Percentiles rank a stretch among this genome's conserved stretches.
Evolutionary conservation across 2,113 vertebrate genomes (phyloP).

Genomic region (Syngnathus floridae): DNA sequence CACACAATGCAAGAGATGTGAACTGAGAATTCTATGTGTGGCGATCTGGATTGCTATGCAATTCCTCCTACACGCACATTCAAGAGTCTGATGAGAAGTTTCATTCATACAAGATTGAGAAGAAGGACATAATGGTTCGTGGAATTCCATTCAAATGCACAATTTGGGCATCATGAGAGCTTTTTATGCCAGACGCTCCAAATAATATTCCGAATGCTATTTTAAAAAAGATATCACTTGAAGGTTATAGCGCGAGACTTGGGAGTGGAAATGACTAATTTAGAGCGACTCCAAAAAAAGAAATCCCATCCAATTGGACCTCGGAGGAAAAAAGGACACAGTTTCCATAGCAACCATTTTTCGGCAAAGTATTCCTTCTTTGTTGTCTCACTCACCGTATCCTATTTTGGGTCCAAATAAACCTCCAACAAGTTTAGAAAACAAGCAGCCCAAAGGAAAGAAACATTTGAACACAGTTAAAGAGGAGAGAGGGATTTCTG

Average conservation of each 20-base stretch:
- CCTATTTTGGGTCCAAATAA: slow-evolving; percentile 23
- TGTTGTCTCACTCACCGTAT: slow-evolving; percentile 15
- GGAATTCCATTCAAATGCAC: slow-evolving; percentile 10
- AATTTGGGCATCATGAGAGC: background rate
- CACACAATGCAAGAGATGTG: slow-evolving; percentile 4
- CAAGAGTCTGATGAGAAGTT: slow-evolving; percentile 18
- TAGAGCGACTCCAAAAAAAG: slow-evolving; percentile 39
- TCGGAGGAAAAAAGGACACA: slow-evolving; percentile 41
- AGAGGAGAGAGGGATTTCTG: slow-evolving; percentile 5
- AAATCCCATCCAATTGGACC: slow-evolving; percentile 52
- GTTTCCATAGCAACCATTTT: slow-evolving; percentile 73
- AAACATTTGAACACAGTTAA: slow-evolving; percentile 24
- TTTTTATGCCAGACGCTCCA: background rate
- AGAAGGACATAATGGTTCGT: slow-evolving; percentile 4
- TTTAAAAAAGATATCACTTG: background rate
- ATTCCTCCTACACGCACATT: slow-evolving; percentile 13
- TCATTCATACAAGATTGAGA: slow-evolving; percentile 27
- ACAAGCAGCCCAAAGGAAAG: slow-evolving; percentile 13
- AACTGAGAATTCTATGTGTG: slow-evolving; percentile 4
- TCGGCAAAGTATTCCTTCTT: slow-evolving; percentile 40
- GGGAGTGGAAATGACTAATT: slow-evolving; percentile 38
- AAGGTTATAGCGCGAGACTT: slow-evolving; percentile 6
- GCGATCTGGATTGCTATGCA: slow-evolving; percentile 46
- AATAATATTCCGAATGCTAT: background rate
- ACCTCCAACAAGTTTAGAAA: slow-evolving; percentile 11